Base-by-base conservation (phyloP, 2,888 invertebrate species). In the Andrena fulva region DNA sequence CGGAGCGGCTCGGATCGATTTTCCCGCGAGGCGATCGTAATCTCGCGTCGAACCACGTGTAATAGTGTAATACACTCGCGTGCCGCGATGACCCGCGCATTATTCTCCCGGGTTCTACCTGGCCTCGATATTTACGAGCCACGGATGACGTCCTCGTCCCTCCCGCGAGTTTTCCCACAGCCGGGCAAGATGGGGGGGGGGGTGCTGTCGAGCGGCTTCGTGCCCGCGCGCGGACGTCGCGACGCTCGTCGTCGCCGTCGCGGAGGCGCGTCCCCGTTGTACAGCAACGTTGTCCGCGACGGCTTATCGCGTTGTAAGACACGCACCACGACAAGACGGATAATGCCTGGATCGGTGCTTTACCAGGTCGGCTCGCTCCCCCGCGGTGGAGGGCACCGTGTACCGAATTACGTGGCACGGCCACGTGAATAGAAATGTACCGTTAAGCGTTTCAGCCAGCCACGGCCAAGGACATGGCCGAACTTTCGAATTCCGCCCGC, bases 231-330 rank as follows among this genome's bases (percentile, higher is more conserved):
- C 76, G 35, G 60, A 33, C 78, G 66, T 71, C 78, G 66, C 71
- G 75, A 59, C 77, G 84, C 66, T 42, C 82, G 74, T 76, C 73
- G 78, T n/a, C 74, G 79, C 31, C 56, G 68, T 48, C 35, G 50
- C 71, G 66, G 77, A 71, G 60, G 56, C 75, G 62, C 27, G 64
- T 54, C 54, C 16, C 33, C 70, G 74, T 80, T 82, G 82, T 80
- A 86, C 77, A 35, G 82, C 81, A 81, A 82, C 77, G 75, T 87
- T 89, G 87, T 89, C 80, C 85, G 70, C 87, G 79, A 27, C 85
- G 89, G 89, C 92, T 92, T 92, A 91, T 92, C 92, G 83, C 90
- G 84, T 91, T 92, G 92, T 92, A 91, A 92, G 90, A 92, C 92
- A 92, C 89, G 91, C 86, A 86, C 90, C 85, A 85, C 87, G 85